phyloP scores from a whole-genome alignment of 2,797 vertebrate genomes.

The Rhynchotus rufescens region DNA sequence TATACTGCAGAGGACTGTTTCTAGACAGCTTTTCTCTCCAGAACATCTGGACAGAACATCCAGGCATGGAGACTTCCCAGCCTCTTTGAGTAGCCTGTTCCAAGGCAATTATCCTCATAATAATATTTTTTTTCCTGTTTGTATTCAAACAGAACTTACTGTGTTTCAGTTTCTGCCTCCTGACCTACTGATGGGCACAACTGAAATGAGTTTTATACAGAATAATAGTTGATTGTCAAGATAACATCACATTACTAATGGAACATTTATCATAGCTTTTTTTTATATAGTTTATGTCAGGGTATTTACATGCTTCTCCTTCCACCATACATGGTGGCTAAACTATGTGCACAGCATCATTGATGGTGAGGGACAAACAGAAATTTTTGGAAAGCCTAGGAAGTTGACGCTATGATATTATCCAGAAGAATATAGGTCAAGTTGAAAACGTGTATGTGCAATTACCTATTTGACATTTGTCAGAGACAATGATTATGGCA shows the following conservation, averaged over 20 bases:
- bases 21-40: too few relatives aligned
- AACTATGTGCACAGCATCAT: too few relatives aligned
- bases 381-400: background rate
- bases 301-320: background rate
- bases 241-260: background rate
- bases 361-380: background rate
- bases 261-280: background rate
- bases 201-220: background rate
- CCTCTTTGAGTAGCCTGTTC: too few relatives aligned
- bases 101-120: too few relatives aligned
- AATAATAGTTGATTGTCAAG: background rate
- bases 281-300: background rate
- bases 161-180: too few relatives aligned
- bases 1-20: too few relatives aligned
- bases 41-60: too few relatives aligned
- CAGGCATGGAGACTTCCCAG: too few relatives aligned
- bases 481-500: background rate
- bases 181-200: too few relatives aligned
- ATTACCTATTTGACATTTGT: background rate
- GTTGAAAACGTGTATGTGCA: rapidly evolving
- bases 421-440: background rate
- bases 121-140: too few relatives aligned
- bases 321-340: background rate
- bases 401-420: background rate
- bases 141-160: too few relatives aligned